Conservation (phyloP, 2,797 vertebrate genomes). For the Parotocinclus haroldoi region DNA sequence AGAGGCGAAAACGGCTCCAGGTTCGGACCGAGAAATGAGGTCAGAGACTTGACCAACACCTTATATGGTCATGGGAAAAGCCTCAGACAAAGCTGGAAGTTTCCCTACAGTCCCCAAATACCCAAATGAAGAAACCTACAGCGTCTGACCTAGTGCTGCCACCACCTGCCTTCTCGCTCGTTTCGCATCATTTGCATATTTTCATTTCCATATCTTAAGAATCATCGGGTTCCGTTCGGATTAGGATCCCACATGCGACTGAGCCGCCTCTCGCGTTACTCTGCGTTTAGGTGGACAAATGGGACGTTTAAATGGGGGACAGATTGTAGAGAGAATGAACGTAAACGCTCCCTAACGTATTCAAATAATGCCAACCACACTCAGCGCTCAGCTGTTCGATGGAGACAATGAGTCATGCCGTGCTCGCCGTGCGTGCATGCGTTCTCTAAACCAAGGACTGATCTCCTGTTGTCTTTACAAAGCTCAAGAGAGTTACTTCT, state of each 20-base stretch:
- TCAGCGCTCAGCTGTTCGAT: conserved; percentile 48
- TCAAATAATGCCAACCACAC: conserved; percentile 8
- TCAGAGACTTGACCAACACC: conserved; percentile 15
- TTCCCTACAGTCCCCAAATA: conserved; percentile 2
- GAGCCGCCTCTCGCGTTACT: too few relatives aligned
- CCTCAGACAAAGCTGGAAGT: conserved; percentile 17
- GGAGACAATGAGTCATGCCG: conserved; percentile 55
- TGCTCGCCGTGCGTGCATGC: conserved; percentile 37
- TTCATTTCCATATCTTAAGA: too few relatives aligned
- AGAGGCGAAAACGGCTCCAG: not conserved
- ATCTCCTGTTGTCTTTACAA: too few relatives aligned
- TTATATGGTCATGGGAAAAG: conserved; percentile 44
- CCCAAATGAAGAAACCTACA: not conserved
- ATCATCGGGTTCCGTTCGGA: too few relatives aligned
- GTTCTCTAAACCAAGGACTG: conserved; percentile 12
- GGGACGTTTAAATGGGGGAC: not conserved
- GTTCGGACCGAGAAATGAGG: not conserved
- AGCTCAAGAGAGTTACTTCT: too few relatives aligned
- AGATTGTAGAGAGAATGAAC: not conserved
- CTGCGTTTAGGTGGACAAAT: too few relatives aligned
- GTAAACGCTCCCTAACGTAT: conserved; percentile 19
- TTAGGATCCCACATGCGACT: too few relatives aligned
- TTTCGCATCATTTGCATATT: not conserved
- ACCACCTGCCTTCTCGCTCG: not conserved
- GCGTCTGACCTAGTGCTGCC: not conserved